Evolutionary conservation across 2,888 invertebrate species (phyloP).

Genomic region (Hyposoter didymator): DNA sequence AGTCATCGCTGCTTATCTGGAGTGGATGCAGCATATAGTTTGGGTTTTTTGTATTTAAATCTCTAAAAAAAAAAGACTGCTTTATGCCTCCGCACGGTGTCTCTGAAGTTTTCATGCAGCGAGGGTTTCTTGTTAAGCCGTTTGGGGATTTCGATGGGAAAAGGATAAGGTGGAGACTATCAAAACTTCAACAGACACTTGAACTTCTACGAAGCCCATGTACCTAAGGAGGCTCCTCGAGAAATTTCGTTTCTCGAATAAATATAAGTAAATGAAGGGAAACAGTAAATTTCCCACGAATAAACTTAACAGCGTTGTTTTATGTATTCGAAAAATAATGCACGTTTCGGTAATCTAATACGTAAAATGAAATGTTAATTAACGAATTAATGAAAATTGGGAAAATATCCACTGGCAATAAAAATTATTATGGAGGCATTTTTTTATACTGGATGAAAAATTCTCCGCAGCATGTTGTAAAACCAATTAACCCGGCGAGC

Average conservation of each 20-base stretch:
- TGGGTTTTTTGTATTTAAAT: constrained; percentile 33
- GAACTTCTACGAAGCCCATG: constrained; percentile 13
- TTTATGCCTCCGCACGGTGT: constrained; percentile 18
- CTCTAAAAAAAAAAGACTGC: constrained; percentile 25
- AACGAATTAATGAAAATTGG: neutral
- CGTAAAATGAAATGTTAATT: constrained; percentile 1
- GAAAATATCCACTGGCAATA: neutral
- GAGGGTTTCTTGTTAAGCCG: neutral
- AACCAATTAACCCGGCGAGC: neutral
- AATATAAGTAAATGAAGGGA: constrained; percentile 3
- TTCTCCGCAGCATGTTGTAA: neutral
- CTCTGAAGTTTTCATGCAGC: neutral
- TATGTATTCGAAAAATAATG: neutral
- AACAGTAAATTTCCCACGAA: neutral
- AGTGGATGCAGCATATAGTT: constrained; percentile 15
- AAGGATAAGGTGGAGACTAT: constrained; percentile 16
- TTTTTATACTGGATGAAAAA: neutral
- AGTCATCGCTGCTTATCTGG: constrained; percentile 29
- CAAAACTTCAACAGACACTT: constrained; percentile 22
- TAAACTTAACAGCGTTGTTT: neutral
- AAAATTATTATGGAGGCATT: neutral
- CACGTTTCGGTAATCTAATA: neutral
- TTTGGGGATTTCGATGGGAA: constrained; percentile 43
- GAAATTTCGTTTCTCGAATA: constrained; percentile 5
- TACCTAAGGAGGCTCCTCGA: neutral